Base-by-base conservation (phyloP, 2,113 vertebrate genomes). In the Nerophis lumbriciformis region DNA sequence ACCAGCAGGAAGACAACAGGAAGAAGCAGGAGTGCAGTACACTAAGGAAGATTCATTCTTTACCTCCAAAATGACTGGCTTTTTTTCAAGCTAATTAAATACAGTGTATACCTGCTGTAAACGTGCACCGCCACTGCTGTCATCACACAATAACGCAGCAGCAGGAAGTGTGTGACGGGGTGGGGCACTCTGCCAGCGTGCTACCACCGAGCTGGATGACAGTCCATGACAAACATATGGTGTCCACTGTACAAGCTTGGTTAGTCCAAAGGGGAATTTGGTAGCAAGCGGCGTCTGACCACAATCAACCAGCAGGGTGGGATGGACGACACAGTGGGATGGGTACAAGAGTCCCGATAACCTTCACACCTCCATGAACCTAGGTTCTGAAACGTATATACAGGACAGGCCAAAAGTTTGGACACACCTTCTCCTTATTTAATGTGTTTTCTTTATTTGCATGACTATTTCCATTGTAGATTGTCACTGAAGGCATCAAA, bases 361-460 rank as follows among this genome's bases (percentile, higher is more conserved):
- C 83, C 85, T 88, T 88, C 83, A 82, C 79, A 85, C 82, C 76
- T 78, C 67, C n/a, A 6, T 39, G 53, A 56, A 56, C 3, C 37
- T 16, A 28, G 28, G 28, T 28, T 28, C 28, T 28, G 28, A 3
- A 28, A 28, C 28, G 28, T 28, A 3, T 28, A 28, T 3, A 28
- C 28, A 28, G 28, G 1, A 3, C 28, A 28, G 28, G 28, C 28
- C 28, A 28, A 28, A 28, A 28, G 28, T 28, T 28, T 28, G 28
- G 28, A 28, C 28, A 28, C 28, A 28, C 28, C 28, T 28, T 28
- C 28, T 28, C 28, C 28, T 28, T 2, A 28, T 28, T 28, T 2
- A 28, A 28, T 28, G 28, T 3, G 28, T 28, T 28, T 28, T 28
- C 28, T 28, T 28, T 28, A 28, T 28, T 28, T 28, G 0, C 28